phyloP scores from a whole-genome alignment of 2,113 vertebrate species.

The Chaetops frenatus region DNA sequence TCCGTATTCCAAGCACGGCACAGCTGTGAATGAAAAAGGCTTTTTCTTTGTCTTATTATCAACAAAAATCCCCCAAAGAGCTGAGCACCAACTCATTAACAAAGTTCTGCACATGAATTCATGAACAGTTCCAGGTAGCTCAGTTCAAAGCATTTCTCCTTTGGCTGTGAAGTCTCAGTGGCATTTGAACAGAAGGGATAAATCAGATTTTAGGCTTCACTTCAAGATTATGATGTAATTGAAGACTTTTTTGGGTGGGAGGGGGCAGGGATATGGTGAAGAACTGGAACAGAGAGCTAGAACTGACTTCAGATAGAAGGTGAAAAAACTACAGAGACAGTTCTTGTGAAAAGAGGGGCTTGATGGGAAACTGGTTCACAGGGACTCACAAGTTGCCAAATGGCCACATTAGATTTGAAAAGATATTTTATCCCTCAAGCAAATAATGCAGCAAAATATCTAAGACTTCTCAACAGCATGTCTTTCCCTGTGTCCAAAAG shows the following conservation, averaged over 20 bases:
- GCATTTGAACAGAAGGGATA: neutral
- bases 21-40: neutral
- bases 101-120: neutral
- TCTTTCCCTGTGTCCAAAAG: neutral
- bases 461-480: neutral
- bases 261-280: neutral
- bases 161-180: neutral
- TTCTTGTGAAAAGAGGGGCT: neutral
- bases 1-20: neutral
- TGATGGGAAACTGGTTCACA: neutral
- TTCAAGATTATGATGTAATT: neutral
- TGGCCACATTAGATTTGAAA: neutral
- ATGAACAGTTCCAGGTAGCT: neutral
- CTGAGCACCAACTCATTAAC: neutral
- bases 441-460: neutral
- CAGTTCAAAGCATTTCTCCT: neutral
- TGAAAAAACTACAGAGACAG: neutral
- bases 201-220: neutral
- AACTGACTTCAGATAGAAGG: neutral
- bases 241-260: neutral
- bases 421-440: neutral
- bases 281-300: neutral
- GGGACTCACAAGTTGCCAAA: neutral
- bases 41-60: neutral
- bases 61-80: neutral